These are phyloP conservation scores for Tribolium madens DNA, from an alignment of 1,140 invertebrate genomes.

Conservation along the genomic window DNA sequence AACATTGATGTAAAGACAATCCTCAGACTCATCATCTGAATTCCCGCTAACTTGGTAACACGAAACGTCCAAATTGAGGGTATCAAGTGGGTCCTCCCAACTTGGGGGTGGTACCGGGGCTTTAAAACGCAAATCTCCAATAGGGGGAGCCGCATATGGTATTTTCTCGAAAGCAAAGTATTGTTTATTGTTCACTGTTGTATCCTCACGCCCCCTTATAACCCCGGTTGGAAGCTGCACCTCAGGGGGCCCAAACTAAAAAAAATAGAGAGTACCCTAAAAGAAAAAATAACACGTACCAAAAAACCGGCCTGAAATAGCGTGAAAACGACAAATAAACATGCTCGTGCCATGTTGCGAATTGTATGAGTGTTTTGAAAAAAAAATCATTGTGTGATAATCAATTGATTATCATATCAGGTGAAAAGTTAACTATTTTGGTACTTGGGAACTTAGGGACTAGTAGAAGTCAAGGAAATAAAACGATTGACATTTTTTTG, in stretches of 20 bases:
- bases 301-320: background rate
- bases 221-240: background rate
- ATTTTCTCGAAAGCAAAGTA: constrained; percentile 43
- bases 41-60: constrained; percentile 25
- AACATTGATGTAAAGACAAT: constrained; percentile 24
- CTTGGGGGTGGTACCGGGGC: background rate
- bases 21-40: constrained; percentile 1
- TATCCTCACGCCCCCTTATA: background rate
- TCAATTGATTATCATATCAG: too few relatives aligned
- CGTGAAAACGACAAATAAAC: too few relatives aligned
- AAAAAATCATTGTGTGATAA: too few relatives aligned
- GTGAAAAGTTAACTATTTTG: too few relatives aligned
- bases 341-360: too few relatives aligned
- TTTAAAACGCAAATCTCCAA: constrained; percentile 40
- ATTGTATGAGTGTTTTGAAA: too few relatives aligned
- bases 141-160: constrained; percentile 42
- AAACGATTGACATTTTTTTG: too few relatives aligned
- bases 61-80: constrained; percentile 14
- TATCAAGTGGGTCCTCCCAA: constrained; percentile 20
- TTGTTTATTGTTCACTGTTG: background rate
- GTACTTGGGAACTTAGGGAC: too few relatives aligned
- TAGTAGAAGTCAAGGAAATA: too few relatives aligned
- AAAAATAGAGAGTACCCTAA: too few relatives aligned
- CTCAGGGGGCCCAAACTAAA: background rate
- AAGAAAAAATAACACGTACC: background rate